Conservation (phyloP, 1,140 invertebrate genomes). For the Drosophila parabipectinata region DNA sequence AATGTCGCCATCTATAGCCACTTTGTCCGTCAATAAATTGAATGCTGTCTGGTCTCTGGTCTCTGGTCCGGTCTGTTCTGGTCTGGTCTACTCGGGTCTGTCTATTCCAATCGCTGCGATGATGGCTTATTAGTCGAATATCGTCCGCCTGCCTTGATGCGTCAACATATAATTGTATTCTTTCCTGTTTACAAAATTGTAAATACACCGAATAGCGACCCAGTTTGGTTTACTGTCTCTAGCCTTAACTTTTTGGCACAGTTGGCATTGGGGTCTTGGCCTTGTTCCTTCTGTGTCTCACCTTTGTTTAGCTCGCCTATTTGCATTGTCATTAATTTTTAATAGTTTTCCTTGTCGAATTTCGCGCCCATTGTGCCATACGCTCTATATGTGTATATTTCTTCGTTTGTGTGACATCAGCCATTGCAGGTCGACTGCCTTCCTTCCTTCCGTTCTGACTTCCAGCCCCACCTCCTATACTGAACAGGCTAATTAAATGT, state of each 20-base stretch:
- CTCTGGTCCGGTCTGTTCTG: slow-evolving; percentile 1
- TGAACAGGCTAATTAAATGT: slow-evolving; percentile 65
- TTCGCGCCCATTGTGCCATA: slow-evolving; percentile 23
- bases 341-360: slow-evolving; percentile 64
- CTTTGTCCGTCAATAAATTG: slow-evolving; percentile 79
- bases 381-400: slow-evolving; percentile 2
- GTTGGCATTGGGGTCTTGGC: slow-evolving; percentile 63
- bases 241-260: slow-evolving; percentile 61
- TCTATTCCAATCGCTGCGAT: slow-evolving; percentile 16
- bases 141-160: slow-evolving; percentile 41
- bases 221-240: slow-evolving; percentile 51
- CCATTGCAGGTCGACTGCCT: slow-evolving; percentile 26
- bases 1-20: slow-evolving; percentile 54
- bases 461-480: background rate
- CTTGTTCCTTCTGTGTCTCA: slow-evolving; percentile 25
- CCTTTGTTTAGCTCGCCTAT: slow-evolving; percentile 69
- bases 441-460: slow-evolving; percentile 6
- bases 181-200: slow-evolving; percentile 46
- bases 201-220: slow-evolving; percentile 28
- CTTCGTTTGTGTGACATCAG: slow-evolving; percentile 54
- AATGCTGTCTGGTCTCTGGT: slow-evolving; percentile 60
- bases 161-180: slow-evolving; percentile 47
- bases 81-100: background rate
- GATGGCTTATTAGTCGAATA: slow-evolving; percentile 71
- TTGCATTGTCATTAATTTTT: slow-evolving; percentile 77